These are phyloP conservation scores for Drosophila insularis DNA, from an alignment of 1,140 invertebrate genomes.

Conservation along the genomic window DNA sequence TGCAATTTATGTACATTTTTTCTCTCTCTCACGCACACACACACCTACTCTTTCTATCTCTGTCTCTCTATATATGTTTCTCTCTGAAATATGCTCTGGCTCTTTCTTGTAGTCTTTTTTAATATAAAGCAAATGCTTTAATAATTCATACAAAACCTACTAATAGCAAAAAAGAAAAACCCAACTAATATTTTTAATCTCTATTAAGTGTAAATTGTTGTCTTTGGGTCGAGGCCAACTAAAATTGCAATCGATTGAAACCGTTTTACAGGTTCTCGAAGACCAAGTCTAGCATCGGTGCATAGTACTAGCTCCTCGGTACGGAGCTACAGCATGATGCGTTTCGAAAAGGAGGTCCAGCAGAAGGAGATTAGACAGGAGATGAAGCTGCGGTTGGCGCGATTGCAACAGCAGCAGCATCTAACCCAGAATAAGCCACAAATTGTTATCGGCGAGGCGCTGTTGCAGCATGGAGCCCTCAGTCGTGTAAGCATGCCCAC, in stretches of 20 bases:
- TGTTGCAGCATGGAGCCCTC: conserved; percentile 63
- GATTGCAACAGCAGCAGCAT: conserved; percentile 83
- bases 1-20: conserved; percentile 11
- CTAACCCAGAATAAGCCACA: conserved; percentile 78
- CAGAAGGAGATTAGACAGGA: conserved; percentile 89
- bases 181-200: neutral
- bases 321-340: conserved; percentile 89
- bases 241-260: neutral
- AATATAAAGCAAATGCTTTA: conserved; percentile 35
- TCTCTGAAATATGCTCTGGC: neutral
- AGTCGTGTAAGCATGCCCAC: conserved; percentile 84
- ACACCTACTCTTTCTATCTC: neutral
- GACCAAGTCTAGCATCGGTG: conserved; percentile 90
- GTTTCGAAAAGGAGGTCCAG: conserved; percentile 89
- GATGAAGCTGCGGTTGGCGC: conserved; percentile 88
- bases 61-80: neutral
- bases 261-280: conserved; percentile 87
- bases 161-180: conserved; percentile 25
- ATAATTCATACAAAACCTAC: conserved; percentile 37
- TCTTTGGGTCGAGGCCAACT: too few relatives aligned
- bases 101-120: conserved; percentile 37
- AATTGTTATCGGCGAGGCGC: conserved; percentile 78
- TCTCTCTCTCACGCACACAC: neutral
- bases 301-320: conserved; percentile 91
- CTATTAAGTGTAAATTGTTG: neutral